phyloP scores from a whole-genome alignment of 2,113 vertebrate species.

The Sapayoa aenigma region DNA sequence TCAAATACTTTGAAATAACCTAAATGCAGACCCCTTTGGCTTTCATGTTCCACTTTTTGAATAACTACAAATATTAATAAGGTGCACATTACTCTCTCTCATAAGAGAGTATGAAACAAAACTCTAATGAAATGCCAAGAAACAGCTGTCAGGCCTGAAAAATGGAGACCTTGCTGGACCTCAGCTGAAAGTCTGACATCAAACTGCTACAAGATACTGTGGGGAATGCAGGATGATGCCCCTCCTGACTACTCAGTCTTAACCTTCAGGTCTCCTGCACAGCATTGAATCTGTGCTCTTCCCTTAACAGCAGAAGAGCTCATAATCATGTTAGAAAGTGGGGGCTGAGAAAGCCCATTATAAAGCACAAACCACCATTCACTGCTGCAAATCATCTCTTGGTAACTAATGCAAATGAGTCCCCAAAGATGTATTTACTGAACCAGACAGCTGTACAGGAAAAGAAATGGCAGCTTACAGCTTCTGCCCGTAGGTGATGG shows the following conservation, averaged over 20 bases:
- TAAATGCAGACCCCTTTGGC: neutral
- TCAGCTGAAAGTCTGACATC: neutral
- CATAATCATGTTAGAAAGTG: neutral
- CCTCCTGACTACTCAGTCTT: neutral
- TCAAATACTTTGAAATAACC: neutral
- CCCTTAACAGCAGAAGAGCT: neutral
- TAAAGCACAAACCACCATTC: neutral
- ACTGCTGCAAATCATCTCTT: neutral
- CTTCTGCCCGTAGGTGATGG: neutral
- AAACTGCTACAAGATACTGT: neutral
- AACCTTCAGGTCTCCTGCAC: slow-evolving; percentile 5
- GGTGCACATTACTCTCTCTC: neutral
- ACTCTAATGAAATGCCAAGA: neutral
- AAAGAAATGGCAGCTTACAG: neutral
- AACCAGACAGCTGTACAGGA: slow-evolving; percentile 37
- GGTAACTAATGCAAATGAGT: neutral
- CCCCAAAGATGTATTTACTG: slow-evolving; percentile 14
- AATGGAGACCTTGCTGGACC: neutral
- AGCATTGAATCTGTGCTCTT: neutral
- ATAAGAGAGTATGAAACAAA: neutral
- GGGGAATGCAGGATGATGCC: neutral
- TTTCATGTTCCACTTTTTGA: neutral
- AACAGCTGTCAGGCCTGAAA: neutral
- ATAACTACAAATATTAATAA: neutral
- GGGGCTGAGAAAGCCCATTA: neutral